Evolutionary conservation across 92 coral and sea anemone species (phyloP), one percentile per base, ranked within the genome.

Genomic region (Epizoanthus stellaris): DNA sequence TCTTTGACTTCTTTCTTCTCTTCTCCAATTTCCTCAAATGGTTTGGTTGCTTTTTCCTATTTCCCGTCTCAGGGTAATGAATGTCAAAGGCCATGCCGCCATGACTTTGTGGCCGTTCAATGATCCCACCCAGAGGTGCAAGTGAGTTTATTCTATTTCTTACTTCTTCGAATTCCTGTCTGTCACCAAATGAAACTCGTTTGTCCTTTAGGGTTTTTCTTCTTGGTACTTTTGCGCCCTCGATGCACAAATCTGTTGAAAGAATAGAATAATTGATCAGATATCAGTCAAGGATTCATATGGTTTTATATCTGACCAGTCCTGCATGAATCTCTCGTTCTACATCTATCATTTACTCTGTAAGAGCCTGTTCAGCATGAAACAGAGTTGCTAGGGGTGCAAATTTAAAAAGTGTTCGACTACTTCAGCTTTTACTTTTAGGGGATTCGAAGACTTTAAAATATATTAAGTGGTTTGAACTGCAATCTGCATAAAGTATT

Each of bases 61-160:
- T 97, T 0, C 98, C 99, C 10, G 98, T 95, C 60, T 97, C 98
- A 62, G 99, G 99, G 68, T 91, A 92, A 42, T 92, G 80, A 81
- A 88, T 90, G 68, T 97, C 95, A 85, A 97, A 97, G 10, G 95
- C 94, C 82, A 97, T 68, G 5, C 97, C 99, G 0, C 97, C 99
- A 71, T 98, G 87, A 40, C 97, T 97, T 69, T 93, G 91, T 0
- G 99, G 99, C 59, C 99, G 89, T 36, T 93, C 95, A 25, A 88
- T 74, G 8, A 93, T 85, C 20, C 95, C 90, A 15, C 94, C 94
- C 45, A 84, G 68, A 9, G 95, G 91, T 11, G 92, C 70, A 36
- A 89, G 86, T 1, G 95, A 87, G 30, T 91, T 95, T 34, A 92
- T 86, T 67, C 88, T 88, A 63, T 90, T 93, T 61, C 88, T 76